A percentile compares a stretch with the other conserved stretches of the same genome.
These are phyloP conservation scores for Resseliella maxima DNA, from an alignment of 2,888 invertebrate species.

Conservation along the genomic window DNA sequence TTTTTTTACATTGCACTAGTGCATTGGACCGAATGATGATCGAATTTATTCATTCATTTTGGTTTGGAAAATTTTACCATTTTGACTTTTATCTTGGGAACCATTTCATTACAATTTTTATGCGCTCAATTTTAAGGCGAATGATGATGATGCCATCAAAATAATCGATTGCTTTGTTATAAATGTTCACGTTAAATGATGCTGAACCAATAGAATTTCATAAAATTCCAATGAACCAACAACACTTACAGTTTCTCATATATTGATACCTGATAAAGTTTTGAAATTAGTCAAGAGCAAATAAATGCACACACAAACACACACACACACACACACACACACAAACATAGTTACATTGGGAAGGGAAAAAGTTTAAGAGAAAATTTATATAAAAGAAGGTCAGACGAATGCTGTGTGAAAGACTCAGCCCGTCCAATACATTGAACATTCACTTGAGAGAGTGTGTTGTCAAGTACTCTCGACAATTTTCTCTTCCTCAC, in stretches of 20 bases:
- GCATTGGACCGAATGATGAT: background rate
- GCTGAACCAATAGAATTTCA: background rate
- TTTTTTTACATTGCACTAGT: slow-evolving; percentile 9
- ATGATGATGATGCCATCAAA: background rate
- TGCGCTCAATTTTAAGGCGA: background rate
- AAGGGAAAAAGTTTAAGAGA: background rate
- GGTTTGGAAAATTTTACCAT: background rate
- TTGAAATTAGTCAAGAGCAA: background rate
- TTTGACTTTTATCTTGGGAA: background rate
- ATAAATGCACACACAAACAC: background rate
- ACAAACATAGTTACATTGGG: background rate
- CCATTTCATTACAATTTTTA: background rate
- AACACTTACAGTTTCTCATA: background rate
- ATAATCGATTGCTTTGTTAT: background rate
- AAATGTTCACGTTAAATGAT: background rate
- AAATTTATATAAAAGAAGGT: background rate
- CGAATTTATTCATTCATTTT: slow-evolving; percentile 33
- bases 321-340: background rate
- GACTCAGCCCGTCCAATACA: background rate
- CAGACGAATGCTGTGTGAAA: background rate
- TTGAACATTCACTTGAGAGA: background rate
- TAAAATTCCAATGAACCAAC: background rate
- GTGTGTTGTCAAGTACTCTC: background rate
- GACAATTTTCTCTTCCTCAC: background rate
- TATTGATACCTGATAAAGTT: background rate